These are phyloP conservation scores for rat (Rattus norvegicus) DNA, from an alignment of 2,113 vertebrate genomes.

Conservation along the genomic window GRCr8 NC_086024.1:32990501-32991000, in stretches of 20 bases:
- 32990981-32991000: neutral
- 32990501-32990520: neutral
- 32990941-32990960: neutral
- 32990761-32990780: slow-evolving; percentile 39
- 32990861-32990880: neutral
- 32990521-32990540: neutral
- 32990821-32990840: neutral
- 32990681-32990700: slow-evolving; percentile 50
- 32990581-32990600: neutral
- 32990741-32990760: slow-evolving; percentile 45
- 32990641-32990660: neutral
- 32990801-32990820: neutral
- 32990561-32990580: neutral
- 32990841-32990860: neutral
- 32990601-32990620: slow-evolving; percentile 22
- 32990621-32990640: neutral
- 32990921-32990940: neutral
- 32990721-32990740: neutral
- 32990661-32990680: slow-evolving; percentile 13
- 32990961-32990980: neutral
- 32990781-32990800: slow-evolving; percentile 35
- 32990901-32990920: neutral
- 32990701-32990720: slow-evolving; percentile 40
- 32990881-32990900: neutral
- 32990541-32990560: neutral